A percentile compares a stretch with the other conserved stretches of the same genome.
Conservation (phyloP, 2,113 vertebrate species). For the Callospermophilus lateralis region DNA sequence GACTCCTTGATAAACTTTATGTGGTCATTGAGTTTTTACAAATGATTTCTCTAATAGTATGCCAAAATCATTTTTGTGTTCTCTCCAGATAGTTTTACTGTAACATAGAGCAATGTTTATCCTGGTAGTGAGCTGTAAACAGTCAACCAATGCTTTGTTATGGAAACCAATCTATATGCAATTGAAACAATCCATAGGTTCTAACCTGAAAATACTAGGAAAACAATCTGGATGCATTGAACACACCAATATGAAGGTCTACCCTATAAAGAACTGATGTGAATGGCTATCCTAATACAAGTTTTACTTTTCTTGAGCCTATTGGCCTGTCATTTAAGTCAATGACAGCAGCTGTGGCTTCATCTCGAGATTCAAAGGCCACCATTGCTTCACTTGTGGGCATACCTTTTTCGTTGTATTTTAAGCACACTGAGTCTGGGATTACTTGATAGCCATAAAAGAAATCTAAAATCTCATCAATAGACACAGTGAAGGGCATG, state of each 20-base stretch:
- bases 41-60: slow-evolving; percentile 77
- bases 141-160: slow-evolving; percentile 86
- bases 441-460: slow-evolving; percentile 99
- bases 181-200: slow-evolving; percentile 88
- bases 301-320: slow-evolving; percentile 98
- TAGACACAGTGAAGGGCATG: slow-evolving; percentile 98
- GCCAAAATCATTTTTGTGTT: slow-evolving; percentile 80
- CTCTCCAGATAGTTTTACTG: slow-evolving; percentile 78
- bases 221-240: slow-evolving; percentile 90
- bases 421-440: slow-evolving; percentile 97
- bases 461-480: slow-evolving; percentile 99
- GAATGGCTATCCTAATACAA: slow-evolving; percentile 94
- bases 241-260: slow-evolving; percentile 90
- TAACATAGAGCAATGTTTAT: slow-evolving; percentile 81
- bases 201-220: slow-evolving; percentile 89
- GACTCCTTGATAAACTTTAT: slow-evolving; percentile 86
- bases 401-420: slow-evolving; percentile 97
- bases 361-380: slow-evolving; percentile 97
- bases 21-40: slow-evolving; percentile 81
- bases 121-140: slow-evolving; percentile 80
- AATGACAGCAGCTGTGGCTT: slow-evolving; percentile 97
- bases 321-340: slow-evolving; percentile 99
- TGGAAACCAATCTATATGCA: slow-evolving; percentile 87
- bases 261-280: slow-evolving; percentile 85
- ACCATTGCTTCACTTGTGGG: slow-evolving; percentile 99